Conservation (phyloP, 2,797 vertebrate genomes). For the Buceros bicornis region DNA sequence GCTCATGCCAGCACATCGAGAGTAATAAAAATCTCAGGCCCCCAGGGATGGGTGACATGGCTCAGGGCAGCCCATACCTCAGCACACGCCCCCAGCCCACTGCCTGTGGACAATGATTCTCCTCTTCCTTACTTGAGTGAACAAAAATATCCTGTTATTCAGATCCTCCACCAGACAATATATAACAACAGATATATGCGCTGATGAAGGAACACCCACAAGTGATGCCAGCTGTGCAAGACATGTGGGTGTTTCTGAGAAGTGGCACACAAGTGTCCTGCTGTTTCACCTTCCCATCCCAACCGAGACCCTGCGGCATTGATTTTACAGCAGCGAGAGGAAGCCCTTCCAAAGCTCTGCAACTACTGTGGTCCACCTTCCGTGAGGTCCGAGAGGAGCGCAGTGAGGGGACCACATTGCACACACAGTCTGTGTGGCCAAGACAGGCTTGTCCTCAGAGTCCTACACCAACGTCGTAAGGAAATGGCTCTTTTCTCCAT, state of each 20-base stretch:
- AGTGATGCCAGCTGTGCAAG: background rate
- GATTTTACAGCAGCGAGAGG: background rate
- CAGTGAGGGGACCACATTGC: background rate
- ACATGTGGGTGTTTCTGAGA: background rate
- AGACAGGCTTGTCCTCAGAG: fast-evolving
- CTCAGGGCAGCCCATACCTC: background rate
- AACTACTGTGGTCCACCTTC: fast-evolving
- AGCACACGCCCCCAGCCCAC: background rate
- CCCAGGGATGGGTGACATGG: background rate
- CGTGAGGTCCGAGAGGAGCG: fast-evolving
- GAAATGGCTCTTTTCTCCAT: background rate
- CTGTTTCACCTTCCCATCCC: background rate
- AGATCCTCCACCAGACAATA: background rate
- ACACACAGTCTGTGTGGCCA: fast-evolving
- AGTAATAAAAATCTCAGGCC: background rate
- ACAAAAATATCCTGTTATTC: background rate
- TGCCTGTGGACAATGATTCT: background rate
- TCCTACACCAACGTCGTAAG: background rate
- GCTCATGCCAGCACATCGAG: background rate
- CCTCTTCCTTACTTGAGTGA: background rate
- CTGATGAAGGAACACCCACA: background rate
- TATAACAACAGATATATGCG: fast-evolving
- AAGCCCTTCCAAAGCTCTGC: background rate
- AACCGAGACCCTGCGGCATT: fast-evolving
- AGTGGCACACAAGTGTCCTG: background rate